Evolutionary conservation across 2,888 invertebrate genomes (phyloP).

Genomic region (Autographa gamma): DNA sequence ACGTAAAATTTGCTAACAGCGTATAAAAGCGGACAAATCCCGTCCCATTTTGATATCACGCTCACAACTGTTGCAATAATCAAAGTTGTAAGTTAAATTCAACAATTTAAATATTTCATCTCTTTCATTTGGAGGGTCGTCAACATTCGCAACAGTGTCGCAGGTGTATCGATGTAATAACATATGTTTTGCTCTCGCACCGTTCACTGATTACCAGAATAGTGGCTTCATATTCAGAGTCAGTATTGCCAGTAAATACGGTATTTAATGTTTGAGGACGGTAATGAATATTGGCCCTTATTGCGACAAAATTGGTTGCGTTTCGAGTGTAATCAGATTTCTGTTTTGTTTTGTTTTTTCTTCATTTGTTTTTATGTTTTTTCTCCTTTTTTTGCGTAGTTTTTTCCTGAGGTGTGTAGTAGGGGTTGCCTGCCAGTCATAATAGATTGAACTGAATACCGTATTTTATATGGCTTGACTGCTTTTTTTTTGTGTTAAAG

Average conservation of each 20-base stretch:
- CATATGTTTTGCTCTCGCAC: conserved; percentile 30
- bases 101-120: conserved; percentile 23
- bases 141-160: conserved; percentile 35
- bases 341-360: not conserved
- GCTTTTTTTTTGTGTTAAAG: too few relatives aligned
- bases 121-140: conserved; percentile 20
- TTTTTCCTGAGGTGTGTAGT: too few relatives aligned
- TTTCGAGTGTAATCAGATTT: not conserved
- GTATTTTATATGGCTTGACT: too few relatives aligned
- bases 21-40: not conserved
- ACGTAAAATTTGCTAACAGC: not conserved
- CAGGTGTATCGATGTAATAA: conserved; percentile 47
- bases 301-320: not conserved
- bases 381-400: too few relatives aligned
- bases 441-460: too few relatives aligned
- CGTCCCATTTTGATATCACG: not conserved
- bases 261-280: conserved; percentile 9
- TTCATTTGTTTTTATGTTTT: not conserved
- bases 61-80: not conserved
- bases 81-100: conserved; percentile 13
- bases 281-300: not conserved
- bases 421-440: too few relatives aligned
- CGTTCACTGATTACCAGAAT: conserved; percentile 40
- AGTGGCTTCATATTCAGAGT: conserved; percentile 35
- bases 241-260: conserved; percentile 23